These are phyloP conservation scores for Tenebrosternarchus preto DNA, from an alignment of 2,113 vertebrate species.

Conservation along the genomic window DNA sequence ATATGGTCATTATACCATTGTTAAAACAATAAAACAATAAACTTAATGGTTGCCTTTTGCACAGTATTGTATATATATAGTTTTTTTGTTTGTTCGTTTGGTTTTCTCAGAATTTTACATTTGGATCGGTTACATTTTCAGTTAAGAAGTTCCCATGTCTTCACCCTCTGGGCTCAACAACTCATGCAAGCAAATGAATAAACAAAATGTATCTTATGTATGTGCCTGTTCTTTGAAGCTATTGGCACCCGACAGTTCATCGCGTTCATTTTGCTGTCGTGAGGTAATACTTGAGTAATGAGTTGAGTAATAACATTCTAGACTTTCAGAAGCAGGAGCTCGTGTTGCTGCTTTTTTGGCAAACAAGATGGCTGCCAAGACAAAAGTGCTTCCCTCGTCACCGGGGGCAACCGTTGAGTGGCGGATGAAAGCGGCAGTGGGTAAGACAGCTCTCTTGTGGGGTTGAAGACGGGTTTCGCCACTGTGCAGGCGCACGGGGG, in stretches of 20 bases:
- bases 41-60: too few relatives aligned
- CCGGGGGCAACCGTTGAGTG: not conserved
- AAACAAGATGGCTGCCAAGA: constrained; percentile 1
- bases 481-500: constrained; percentile 35
- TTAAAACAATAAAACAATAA: too few relatives aligned
- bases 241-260: not conserved
- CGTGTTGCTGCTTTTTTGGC: constrained; percentile 7
- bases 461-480: constrained; percentile 35
- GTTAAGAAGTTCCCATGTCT: too few relatives aligned
- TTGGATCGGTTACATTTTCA: too few relatives aligned
- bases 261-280: not conserved
- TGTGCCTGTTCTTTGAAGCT: not conserved
- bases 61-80: too few relatives aligned
- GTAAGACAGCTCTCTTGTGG: constrained; percentile 18
- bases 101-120: too few relatives aligned
- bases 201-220: too few relatives aligned
- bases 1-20: too few relatives aligned
- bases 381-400: not conserved
- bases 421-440: not conserved
- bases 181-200: too few relatives aligned
- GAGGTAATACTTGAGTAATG: not conserved
- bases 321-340: too few relatives aligned
- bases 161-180: too few relatives aligned
- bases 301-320: not conserved
- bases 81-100: too few relatives aligned